Evolutionary conservation across 2,888 invertebrate species (phyloP).

Genomic region (Acanthosepion esculentum): DNA sequence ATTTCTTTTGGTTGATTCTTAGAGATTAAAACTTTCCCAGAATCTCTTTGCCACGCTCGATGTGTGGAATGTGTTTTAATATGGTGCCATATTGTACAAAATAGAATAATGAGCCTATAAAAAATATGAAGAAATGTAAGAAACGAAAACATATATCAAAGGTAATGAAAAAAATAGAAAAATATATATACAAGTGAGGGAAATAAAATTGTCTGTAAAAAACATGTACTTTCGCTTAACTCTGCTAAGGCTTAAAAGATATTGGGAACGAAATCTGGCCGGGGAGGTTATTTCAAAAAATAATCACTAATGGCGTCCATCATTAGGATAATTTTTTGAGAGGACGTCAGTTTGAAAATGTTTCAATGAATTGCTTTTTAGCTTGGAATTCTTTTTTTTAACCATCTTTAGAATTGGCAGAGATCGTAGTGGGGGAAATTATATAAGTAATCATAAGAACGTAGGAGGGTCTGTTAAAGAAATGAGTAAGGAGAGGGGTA

Average conservation of each 20-base stretch:
- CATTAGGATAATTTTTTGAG: background rate
- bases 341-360: background rate
- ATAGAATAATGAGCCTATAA: background rate
- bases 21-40: background rate
- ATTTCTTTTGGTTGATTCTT: background rate
- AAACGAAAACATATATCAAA: background rate
- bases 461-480: too few species aligned
- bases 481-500: too few species aligned
- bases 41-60: background rate
- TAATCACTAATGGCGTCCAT: background rate
- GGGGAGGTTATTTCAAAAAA: background rate
- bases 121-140: background rate
- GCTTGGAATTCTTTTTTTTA: background rate
- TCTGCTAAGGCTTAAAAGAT: conserved; percentile 33
- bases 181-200: background rate
- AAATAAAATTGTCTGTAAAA: background rate
- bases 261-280: background rate
- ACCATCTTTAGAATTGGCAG: background rate
- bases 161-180: background rate
- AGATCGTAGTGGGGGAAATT: background rate
- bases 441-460: too few species aligned
- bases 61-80: background rate
- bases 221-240: background rate
- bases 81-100: background rate
- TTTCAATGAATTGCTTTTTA: background rate